Evolutionary conservation across 2,888 invertebrate genomes (phyloP).

Genomic region (Thera obeliscata): DNA sequence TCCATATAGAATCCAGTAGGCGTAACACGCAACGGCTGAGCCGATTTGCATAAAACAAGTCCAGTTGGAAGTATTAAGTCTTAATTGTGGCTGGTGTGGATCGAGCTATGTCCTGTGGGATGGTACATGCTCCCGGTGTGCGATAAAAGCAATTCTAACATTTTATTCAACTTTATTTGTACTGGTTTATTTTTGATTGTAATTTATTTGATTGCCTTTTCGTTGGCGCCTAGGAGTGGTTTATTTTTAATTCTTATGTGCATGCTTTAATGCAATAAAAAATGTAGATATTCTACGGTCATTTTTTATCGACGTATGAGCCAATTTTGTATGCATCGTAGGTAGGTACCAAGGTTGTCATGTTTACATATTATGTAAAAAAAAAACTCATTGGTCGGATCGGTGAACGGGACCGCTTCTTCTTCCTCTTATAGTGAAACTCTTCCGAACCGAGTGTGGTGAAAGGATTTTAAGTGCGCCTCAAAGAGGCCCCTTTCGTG

Average conservation of each 20-base stretch:
- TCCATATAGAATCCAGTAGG: constrained; percentile 69
- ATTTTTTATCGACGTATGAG: too few species aligned
- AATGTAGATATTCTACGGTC: not conserved
- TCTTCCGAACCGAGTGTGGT: too few species aligned
- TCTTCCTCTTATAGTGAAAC: too few species aligned
- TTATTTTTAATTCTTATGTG: constrained; percentile 9
- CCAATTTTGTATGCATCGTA: too few species aligned
- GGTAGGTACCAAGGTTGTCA: too few species aligned
- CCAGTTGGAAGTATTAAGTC: constrained; percentile 79
- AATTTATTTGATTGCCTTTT: constrained; percentile 35
- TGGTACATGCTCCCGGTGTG: constrained; percentile 65
- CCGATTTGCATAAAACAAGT: constrained; percentile 83
- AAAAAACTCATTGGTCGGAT: too few species aligned
- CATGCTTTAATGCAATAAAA: not conserved
- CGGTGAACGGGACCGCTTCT: too few species aligned
- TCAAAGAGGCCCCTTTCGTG: too few species aligned
- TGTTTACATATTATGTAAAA: too few species aligned
- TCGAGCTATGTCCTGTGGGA: constrained; percentile 63
- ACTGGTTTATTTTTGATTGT: constrained; percentile 29
- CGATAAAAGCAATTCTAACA: constrained; percentile 72
- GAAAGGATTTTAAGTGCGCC: too few species aligned
- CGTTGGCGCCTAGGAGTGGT: constrained; percentile 21
- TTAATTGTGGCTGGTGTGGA: constrained; percentile 78
- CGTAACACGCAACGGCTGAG: constrained; percentile 75
- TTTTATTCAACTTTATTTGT: constrained; percentile 58